Evolutionary conservation across 2,888 invertebrate species (phyloP), one percentile per base, ranked within the genome.

Genomic region (Cabera pusaria): DNA sequence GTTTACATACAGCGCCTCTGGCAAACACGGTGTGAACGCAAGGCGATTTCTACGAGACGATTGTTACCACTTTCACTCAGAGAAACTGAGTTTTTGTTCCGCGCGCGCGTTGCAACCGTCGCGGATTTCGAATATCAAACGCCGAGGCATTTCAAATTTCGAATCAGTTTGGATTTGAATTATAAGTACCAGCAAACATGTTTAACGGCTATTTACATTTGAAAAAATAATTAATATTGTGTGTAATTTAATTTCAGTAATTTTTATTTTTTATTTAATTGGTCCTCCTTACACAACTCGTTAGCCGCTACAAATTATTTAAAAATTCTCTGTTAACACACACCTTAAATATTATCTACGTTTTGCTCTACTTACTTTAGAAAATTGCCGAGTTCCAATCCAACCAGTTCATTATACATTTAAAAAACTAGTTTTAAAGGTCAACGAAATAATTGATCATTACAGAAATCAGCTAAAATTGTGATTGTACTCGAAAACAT

Each of bases 51-150:
- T 78, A 77, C 68, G 26, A 60, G 59, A 55, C 71, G 68, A 72
- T 73, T 73, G 79, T 73, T 73, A 66, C 69, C 74, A 87, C 87
- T 87, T 87, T 87, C 87, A 84, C 87, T 80, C 68, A 70, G 86
- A 74, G 87, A 86, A 87, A 87, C 83, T 70, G 74, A 74, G 75
- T 84, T 85, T 84, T 86, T 83, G 76, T 77, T 64, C 77, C 52
- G 52, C 46, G 41, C 49, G 43, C 48, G 44, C 42, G n/a, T n/a
- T 28, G 55, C 56, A 56, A 53, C 58, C 57, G 53, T 65, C 59
- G 65, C 66, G 61, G 69, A 70, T 74, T 69, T 72, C 64, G 61
- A 71, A 72, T 71, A 62, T 63, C 58, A 66, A 61, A 66, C 63
- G 52, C 47, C 8, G 22, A 42, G 24, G 29, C 21, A 42, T 44